Evolutionary conservation across 1,140 invertebrate genomes (phyloP).

Genomic region (Aphidius gifuensis): DNA sequence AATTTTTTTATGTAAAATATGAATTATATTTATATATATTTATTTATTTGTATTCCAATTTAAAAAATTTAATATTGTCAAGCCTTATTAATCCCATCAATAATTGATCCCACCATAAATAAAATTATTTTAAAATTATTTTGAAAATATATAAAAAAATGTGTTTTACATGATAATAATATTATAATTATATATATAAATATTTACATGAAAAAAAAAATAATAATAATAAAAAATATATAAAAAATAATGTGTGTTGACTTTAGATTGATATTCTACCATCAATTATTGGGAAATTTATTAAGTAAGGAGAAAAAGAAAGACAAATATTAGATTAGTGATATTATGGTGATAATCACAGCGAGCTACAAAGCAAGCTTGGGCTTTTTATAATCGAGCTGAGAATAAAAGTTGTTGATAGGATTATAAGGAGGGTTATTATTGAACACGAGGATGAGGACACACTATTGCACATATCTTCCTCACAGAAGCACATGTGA

Average conservation of each 20-base stretch:
- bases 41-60: not conserved
- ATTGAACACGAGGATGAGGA: slow-evolving; percentile 45
- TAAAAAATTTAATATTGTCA: not conserved
- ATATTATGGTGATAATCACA: slow-evolving; percentile 36
- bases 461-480: slow-evolving; percentile 86
- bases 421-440: slow-evolving; percentile 41
- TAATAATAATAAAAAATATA: not conserved
- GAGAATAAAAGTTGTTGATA: slow-evolving; percentile 44
- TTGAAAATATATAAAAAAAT: no score
- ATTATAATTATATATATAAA: not conserved
- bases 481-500: slow-evolving; percentile 97
- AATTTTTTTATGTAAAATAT: no score
- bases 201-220: no score
- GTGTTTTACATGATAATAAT: not conserved
- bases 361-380: slow-evolving; percentile 54
- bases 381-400: slow-evolving; percentile 35
- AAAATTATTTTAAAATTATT: not conserved
- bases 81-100: not conserved
- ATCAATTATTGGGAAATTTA: not conserved
- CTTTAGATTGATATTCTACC: not conserved
- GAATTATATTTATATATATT: no score
- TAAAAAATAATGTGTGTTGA: not conserved
- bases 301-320: no score
- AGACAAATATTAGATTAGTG: not conserved
- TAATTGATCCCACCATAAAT: not conserved